Base-by-base conservation (phyloP, 2,113 vertebrate genomes). In the Tetrax tetrax region DNA sequence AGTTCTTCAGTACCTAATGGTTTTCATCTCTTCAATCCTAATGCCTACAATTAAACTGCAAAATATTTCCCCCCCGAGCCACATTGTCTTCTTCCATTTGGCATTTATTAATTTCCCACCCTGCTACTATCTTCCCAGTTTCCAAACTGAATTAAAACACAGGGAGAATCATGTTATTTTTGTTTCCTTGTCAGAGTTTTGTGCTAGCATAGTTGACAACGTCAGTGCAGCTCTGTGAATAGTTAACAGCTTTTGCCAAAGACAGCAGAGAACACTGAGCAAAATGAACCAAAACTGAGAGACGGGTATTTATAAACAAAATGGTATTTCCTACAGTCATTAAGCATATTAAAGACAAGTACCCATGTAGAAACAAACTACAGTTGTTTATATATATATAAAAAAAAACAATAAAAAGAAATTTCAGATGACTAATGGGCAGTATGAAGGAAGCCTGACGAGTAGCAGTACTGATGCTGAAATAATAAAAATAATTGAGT, bases 1-100 rank as follows among this genome's bases (percentile, higher is more conserved):
- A 81, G 56, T 89, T 95, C 47, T 78, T 70, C 41, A n/a, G 31
- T 77, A 70, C 23, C 60, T 89, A 89, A 66, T 33, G 66, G 47
- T 74, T 92, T 92, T 90, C 92, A 90, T 92, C 72, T 81, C 80
- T 87, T 89, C 72, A 81, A 28, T 84, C n/a, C 35, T 78, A 94
- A 89, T 70, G 51, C 56, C 45, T 87, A 85, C 61, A 87, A 83
- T 92, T 80, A 95, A 96, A 53, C 54, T 80, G 51, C 38, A 91
- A 88, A 91, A 87, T 71, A 88, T 93, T 95, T 61, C 3, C 27
- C 82, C 41, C 81, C n/a, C n/a, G 64, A 91, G 61, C 12, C 51
- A 53, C 27, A 50, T 50, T 65, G 68, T 70, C 51, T 63, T 83
- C 23, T 64, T 83, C 45, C 57, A 93, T 80, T 96, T 94, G 54